Percentiles rank a stretch among this genome's conserved stretches.
Conservation (phyloP, 35 echinoderm and acorn worm genomes). For the Ptychodera flava region DNA sequence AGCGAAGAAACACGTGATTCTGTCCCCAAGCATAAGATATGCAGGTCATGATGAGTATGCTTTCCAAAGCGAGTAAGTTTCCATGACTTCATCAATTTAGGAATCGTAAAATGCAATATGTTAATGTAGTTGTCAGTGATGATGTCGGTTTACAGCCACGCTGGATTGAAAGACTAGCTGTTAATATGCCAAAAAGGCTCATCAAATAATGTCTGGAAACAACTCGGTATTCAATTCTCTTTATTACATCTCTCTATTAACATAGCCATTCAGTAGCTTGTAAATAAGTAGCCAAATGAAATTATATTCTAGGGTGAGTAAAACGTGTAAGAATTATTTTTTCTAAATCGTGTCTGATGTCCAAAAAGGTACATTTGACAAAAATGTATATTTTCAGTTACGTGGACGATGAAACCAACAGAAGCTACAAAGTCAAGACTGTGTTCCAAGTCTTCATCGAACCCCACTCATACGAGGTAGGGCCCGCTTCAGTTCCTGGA, state of each 20-base stretch:
- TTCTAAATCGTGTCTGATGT: background rate
- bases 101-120: too few species aligned
- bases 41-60: background rate
- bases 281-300: too few species aligned
- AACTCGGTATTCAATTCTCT: too few species aligned
- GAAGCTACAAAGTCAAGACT: background rate
- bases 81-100: too few species aligned
- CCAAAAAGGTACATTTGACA: background rate
- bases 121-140: too few species aligned
- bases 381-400: background rate
- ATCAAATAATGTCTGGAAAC: too few species aligned
- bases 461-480: background rate
- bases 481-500: background rate
- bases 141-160: background rate
- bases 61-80: background rate
- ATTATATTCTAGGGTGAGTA: background rate
- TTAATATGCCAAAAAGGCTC: too few species aligned
- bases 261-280: too few species aligned
- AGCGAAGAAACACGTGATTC: too few species aligned
- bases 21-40: background rate
- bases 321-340: background rate
- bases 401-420: background rate
- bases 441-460: background rate
- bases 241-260: too few species aligned
- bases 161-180: too few species aligned